Evolutionary conservation across 2,797 vertebrate genomes (phyloP).

Genomic region (Hyperoplus immaculatus): DNA sequence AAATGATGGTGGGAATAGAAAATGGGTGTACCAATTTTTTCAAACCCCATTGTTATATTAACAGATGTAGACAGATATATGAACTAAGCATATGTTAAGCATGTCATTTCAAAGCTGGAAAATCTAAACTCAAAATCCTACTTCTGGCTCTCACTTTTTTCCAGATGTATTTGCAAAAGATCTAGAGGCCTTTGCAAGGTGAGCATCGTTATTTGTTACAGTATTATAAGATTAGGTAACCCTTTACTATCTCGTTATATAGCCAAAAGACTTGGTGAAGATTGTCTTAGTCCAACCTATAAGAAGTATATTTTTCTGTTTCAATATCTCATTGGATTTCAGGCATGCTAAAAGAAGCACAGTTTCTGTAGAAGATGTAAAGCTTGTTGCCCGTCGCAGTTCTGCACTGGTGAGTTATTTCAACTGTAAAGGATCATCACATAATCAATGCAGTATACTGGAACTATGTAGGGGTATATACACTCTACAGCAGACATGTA

Average conservation of each 20-base stretch:
- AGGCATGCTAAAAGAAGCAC: slow-evolving; percentile 95
- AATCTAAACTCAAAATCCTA: background rate
- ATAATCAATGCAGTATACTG: background rate
- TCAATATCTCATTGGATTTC: slow-evolving; percentile 14
- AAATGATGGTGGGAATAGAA: too few relatives aligned
- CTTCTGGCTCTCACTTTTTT: background rate
- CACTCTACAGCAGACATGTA: slow-evolving; percentile 63
- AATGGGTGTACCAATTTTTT: too few relatives aligned
- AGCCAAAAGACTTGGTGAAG: background rate
- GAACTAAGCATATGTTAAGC: too few relatives aligned
- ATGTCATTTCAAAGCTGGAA: too few relatives aligned
- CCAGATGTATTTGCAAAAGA: slow-evolving; percentile 94
- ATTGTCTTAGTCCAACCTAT: background rate
- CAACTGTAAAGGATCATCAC: too few relatives aligned
- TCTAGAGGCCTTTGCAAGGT: slow-evolving; percentile 96
- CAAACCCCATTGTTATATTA: too few relatives aligned
- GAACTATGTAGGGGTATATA: slow-evolving; percentile 8
- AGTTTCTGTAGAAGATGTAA: slow-evolving; percentile 93
- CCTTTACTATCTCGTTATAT: background rate
- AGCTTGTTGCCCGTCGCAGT: slow-evolving; percentile 91
- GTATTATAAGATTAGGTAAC: background rate
- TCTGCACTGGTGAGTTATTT: slow-evolving; percentile 88
- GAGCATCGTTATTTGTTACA: slow-evolving; percentile 5
- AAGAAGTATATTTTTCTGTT: background rate
- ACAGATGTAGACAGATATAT: too few relatives aligned